These are phyloP conservation scores for Drosophila yakuba DNA, from an alignment of 1,140 invertebrate species.

Conservation along the genomic window DNA sequence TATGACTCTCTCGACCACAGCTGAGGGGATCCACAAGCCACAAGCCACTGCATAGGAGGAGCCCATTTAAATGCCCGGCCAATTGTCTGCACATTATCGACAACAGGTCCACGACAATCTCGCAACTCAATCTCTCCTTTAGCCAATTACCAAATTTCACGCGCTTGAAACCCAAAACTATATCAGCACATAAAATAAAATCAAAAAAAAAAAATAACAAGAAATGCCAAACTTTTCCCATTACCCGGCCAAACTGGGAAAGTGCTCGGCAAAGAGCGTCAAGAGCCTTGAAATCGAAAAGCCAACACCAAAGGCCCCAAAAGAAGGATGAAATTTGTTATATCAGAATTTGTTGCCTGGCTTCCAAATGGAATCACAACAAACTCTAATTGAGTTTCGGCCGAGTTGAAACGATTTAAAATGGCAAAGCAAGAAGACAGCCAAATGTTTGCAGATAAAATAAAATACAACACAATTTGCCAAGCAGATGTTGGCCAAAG, in stretches of 20 bases:
- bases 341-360: slow-evolving; percentile 42
- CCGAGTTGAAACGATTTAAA: slow-evolving; percentile 56
- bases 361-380: slow-evolving; percentile 71
- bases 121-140: slow-evolving; percentile 18
- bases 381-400: slow-evolving; percentile 75
- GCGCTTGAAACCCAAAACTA: slow-evolving; percentile 44
- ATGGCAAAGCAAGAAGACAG: slow-evolving; percentile 37
- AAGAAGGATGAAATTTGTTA: slow-evolving; percentile 35
- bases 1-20: slow-evolving; percentile 36
- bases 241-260: slow-evolving; percentile 58
- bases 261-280: slow-evolving; percentile 32
- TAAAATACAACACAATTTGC: slow-evolving; percentile 31
- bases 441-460: slow-evolving; percentile 39
- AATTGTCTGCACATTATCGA: slow-evolving; percentile 55
- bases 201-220: slow-evolving; percentile 2
- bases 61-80: slow-evolving; percentile 45
- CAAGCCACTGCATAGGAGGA: slow-evolving; percentile 10
- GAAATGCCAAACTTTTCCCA: slow-evolving; percentile 67
- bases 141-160: slow-evolving; percentile 66
- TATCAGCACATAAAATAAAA: slow-evolving; percentile 1
- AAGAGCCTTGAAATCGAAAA: slow-evolving; percentile 50
- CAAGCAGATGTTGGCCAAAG: slow-evolving; percentile 30
- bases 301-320: slow-evolving; percentile 28
- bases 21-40: not conserved
- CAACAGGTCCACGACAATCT: slow-evolving; percentile 51